Evolutionary conservation across 2,797 vertebrate species (phyloP), one percentile per base, ranked within the genome.

Genomic region (Poeciliopsis infans): DNA sequence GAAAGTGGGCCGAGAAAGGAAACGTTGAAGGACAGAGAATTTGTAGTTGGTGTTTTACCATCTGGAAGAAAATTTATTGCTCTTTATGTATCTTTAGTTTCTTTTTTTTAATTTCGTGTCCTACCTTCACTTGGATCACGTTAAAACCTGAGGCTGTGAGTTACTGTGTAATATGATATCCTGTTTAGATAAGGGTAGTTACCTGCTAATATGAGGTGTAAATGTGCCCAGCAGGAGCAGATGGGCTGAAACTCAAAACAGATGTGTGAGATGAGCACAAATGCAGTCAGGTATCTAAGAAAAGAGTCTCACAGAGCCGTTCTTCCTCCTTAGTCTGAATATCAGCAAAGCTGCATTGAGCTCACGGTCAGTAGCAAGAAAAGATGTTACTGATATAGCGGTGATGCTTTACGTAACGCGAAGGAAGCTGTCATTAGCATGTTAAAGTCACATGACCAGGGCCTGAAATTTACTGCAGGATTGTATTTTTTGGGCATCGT

Each of bases 21-120:
- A 47, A 78, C 61, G 72, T 68, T 75, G 73, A 79, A 49, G 78
- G 51, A 74, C 23, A 12, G 28, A 16, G 6, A 28, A 2, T 43
- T 31, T 45, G 31, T 25, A 55, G 39, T 45, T 28, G 72, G 72
- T 84, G 85, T 87, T 75, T 45, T 46, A 66, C 86, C 79, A 83
- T 88, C 84, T 90, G 86, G 84, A 64, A 81, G 39, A 88, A 59
- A 86, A 88, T 83, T 80, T 78, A 69, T 78, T 49, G 31, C 66
- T 69, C 45, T 69, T 46, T 85, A 64, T 64, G 15, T 61, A 2
- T 31, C 28, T 33, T 61, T 33, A 61, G 23, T 10, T 25, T 25
- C 1, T 53, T 53, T 41, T 77, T 75, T 64, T 57, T n/a, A 6
- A n/a, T 31, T 46, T 70, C 59, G n/a, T 41, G 8, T 16, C 33